Evolutionary conservation across 2,888 invertebrate genomes (phyloP), one percentile per base, ranked within the genome.

Genomic region (Cybosia mesomella): DNA sequence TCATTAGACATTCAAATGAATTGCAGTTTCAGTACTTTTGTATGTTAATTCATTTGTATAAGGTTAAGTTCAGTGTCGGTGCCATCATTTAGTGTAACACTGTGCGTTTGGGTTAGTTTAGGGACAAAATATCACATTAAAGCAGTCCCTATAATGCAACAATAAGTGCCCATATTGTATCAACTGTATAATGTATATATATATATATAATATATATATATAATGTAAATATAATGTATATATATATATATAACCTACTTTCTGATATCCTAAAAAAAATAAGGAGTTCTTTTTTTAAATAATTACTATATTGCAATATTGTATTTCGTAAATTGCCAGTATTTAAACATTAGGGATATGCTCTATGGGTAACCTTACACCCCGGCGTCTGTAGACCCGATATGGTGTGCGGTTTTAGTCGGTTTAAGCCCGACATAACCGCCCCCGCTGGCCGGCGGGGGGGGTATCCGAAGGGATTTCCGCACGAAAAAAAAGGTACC

Each of bases 1-100:
- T 88, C 84, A 91, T 93, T 92, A 92, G 81, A 87, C 76, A 93
- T 94, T 91, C 77, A 92, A 93, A 93, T 93, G 74, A 83, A 92
- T 63, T 89, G 87, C 89, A 85, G 88, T 93, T 93, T 92, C 91
- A 91, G 92, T 91, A 91, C 90, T 90, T 94, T 94, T 94, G 94
- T 94, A 93, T 95, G 95, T 89, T 85, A 94, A 94, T 94, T 87
- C 74, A 76, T 82, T 81, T 82, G 85, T 89, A 74, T 89, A 89
- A 93, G 94, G 94, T 95, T 88, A 94, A 95, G 94, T 94, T 94
- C 95, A 94, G 89, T 92, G 94, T 91, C 92, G 87, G 80, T 85
- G 83, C 81, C 83, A 82, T 76, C 82, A 84, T 85, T 90, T 89
- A 85, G 90, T 85, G 83, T 88, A 86, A 88, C 78, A 84, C 73